Evolutionary conservation across 2,888 invertebrate genomes (phyloP).

Genomic region (Actias luna): DNA sequence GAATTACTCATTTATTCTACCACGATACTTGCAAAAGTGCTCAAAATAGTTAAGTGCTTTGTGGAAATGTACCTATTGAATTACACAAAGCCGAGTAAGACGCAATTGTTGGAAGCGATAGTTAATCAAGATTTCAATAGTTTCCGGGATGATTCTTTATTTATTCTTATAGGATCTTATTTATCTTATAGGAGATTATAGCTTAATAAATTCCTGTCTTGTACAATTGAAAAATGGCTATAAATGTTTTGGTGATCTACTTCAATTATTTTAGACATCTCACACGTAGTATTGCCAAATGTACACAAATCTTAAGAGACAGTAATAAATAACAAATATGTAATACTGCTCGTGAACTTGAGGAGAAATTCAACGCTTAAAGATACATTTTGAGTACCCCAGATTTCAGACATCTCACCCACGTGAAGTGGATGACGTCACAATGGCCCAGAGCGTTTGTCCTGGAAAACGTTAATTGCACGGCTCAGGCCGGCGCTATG

Average conservation of each 20-base stretch:
- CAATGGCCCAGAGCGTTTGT: constrained; percentile 59
- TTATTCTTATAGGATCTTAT: neutral
- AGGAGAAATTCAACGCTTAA: constrained; percentile 48
- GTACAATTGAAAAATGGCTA: too few species aligned
- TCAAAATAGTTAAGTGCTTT: neutral
- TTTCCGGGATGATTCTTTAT: neutral
- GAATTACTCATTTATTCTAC: constrained; percentile 72
- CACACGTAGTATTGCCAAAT: too few species aligned
- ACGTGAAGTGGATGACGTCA: constrained; percentile 55
- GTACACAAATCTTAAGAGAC: constrained; percentile 15
- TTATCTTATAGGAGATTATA: too few species aligned
- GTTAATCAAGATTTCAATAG: neutral
- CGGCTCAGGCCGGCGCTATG: constrained; percentile 54
- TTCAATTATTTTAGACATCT: too few species aligned
- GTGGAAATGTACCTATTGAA: neutral
- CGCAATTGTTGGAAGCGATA: neutral
- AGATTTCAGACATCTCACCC: constrained; percentile 57
- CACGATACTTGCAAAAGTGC: constrained; percentile 60
- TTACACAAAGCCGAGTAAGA: constrained; percentile 3
- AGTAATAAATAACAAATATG: constrained; percentile 23
- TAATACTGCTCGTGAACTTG: constrained; percentile 32
- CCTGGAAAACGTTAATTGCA: constrained; percentile 75
- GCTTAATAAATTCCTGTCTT: too few species aligned
- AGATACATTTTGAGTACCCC: constrained; percentile 55
- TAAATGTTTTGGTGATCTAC: too few species aligned